A percentile compares a stretch with the other conserved stretches of the same genome.
These are phyloP conservation scores for Caenorhabditis plicata DNA, from an alignment of 2,888 invertebrate genomes.

Conservation along the genomic window DNA sequence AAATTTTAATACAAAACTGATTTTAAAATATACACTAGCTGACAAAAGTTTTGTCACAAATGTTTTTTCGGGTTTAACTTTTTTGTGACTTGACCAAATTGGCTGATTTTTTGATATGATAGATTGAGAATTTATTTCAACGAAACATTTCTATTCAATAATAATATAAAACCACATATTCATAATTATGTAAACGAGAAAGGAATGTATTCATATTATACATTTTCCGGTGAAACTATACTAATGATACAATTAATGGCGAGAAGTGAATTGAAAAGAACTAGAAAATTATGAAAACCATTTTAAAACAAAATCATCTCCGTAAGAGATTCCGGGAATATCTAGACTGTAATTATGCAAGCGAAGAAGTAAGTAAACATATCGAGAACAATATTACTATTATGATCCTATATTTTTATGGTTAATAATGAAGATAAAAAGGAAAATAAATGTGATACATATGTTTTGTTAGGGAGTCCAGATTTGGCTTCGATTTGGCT, in stretches of 20 bases:
- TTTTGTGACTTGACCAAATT: no score
- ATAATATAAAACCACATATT: not conserved
- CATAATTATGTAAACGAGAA: not conserved
- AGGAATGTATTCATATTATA: not conserved
- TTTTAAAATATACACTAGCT: no score
- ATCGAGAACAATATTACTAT: slow-evolving; percentile 19
- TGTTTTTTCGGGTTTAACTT: no score
- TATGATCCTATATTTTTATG: no score
- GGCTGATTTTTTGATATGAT: no score
- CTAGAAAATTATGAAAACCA: no score
- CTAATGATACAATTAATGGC: slow-evolving; percentile 3
- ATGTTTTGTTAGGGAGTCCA: not conserved
- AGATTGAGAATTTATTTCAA: not conserved
- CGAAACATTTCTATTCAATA: not conserved
- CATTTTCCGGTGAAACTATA: not conserved
- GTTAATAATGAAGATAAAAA: slow-evolving; percentile 11
- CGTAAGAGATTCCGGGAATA: no score
- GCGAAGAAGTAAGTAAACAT: slow-evolving; percentile 9
- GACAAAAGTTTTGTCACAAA: no score
- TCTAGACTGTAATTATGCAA: no score
- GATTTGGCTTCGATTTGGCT: slow-evolving; percentile 41
- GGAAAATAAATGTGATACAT: slow-evolving; percentile 2
- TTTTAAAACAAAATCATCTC: no score
- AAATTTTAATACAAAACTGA: no score
- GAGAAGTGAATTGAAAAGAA: no score